Percentiles rank a stretch among this genome's conserved stretches.
phyloP scores from a whole-genome alignment of 2,888 invertebrate genomes.

The Drosophila diplacantha region DNA sequence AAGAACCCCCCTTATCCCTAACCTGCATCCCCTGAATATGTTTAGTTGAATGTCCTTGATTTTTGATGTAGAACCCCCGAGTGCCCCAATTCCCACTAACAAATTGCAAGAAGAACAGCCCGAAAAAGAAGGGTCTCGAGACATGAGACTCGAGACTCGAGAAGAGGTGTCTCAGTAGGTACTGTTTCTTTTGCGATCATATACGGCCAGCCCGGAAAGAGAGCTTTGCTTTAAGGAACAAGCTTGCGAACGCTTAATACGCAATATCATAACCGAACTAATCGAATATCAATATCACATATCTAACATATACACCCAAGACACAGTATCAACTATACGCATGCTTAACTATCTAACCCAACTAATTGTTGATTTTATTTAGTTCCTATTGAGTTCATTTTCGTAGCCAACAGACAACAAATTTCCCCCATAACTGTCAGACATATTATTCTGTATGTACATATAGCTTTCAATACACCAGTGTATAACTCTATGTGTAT shows the following conservation, averaged over 20 bases:
- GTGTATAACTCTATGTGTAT: constrained; percentile 33
- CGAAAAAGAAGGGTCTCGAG: constrained; percentile 5
- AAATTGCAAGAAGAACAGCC: constrained; percentile 29
- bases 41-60: constrained; percentile 39
- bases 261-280: constrained; percentile 21
- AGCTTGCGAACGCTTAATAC: constrained; percentile 61
- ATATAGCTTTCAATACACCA: constrained; percentile 28
- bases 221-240: constrained; percentile 62
- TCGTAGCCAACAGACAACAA: constrained; percentile 58
- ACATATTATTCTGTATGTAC: constrained; percentile 29
- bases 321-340: constrained; percentile 18
- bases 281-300: constrained; percentile 14
- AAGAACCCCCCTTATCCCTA: constrained; percentile 1
- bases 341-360: constrained; percentile 1
- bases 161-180: constrained; percentile 16
- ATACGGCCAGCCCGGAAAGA: constrained; percentile 17
- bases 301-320: constrained; percentile 10
- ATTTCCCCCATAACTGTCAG: constrained; percentile 61
- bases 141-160: neutral
- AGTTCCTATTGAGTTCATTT: constrained; percentile 7
- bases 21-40: constrained; percentile 13
- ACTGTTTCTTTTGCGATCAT: constrained; percentile 26
- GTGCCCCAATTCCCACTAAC: constrained; percentile 18
- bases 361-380: neutral
- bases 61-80: constrained; percentile 27